Base-by-base conservation (phyloP, 2,797 vertebrate genomes). In the Rhinella marina region DNA sequence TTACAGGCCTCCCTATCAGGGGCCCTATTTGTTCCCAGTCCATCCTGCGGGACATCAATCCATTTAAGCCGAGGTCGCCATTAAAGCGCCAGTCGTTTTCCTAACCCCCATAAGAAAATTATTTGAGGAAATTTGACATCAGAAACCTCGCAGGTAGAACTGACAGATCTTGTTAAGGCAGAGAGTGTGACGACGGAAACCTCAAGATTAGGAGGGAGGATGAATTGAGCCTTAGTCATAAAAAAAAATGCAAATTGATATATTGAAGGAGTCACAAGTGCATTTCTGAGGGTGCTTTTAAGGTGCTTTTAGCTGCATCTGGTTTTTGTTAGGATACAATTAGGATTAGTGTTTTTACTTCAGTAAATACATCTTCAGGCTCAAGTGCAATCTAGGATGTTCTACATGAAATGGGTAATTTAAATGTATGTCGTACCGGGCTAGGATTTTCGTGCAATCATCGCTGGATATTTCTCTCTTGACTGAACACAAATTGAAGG, bases 291-390 rank as follows among this genome's bases (percentile, higher is more conserved):
- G 85, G 73, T 64, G 62, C 84, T 84, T 86, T 86, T 83, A 89
- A 84, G 85, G 81, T 83, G 64, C 88, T 86, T 89, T 86, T 83
- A 86, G 78, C 59, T 70, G 84, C 80, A 89, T 89, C 88, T 87
- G 88, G 73, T 82, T 80, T 89, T 83, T 87, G 85, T 89, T 89
- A 86, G 85, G 81, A 87, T 89, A 87, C 85, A 87, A 89, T 89
- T 89, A 83, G 85, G 88, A 86, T 89, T 87, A 89, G 88, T 72
- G 85, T 84, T 86, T 77, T 86, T 84, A 73, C 85, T 86, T 29
- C 29, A 70, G 88, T 89, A 89, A 86, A 89, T 89, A 87, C 85
- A 84, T 89, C 85, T 89, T 87, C 64, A 86, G 88, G 82, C 78
- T 89, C 70, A 86, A 89, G 88, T 56, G 72, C 75, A 84, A 79